Evolutionary conservation across 2,888 invertebrate genomes (phyloP).

Genomic region (Orthonevra nobilis): DNA sequence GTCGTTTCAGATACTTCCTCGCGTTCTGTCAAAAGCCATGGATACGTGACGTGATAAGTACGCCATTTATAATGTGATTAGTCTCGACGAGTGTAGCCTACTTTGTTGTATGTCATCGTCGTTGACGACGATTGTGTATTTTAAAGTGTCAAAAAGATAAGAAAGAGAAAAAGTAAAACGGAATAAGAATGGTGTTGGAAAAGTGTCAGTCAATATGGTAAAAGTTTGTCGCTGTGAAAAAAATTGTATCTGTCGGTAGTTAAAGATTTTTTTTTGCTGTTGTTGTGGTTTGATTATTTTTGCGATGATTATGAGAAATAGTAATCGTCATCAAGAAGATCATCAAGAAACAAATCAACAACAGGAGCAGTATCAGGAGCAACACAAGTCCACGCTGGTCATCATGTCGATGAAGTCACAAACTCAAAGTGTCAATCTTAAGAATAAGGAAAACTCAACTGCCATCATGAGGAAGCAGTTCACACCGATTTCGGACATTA

Average conservation of each 20-base stretch:
- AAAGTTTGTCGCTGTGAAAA: conserved; percentile 38
- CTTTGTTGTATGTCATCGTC: conserved; percentile 15
- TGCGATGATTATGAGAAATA: conserved; percentile 64
- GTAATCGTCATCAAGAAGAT: conserved; percentile 70
- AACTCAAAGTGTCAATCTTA: conserved; percentile 63
- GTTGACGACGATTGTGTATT: conserved; percentile 5
- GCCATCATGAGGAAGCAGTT: conserved; percentile 74
- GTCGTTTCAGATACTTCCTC: conserved; percentile 58
- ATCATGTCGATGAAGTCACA: conserved; percentile 68
- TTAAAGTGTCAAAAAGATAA: conserved; percentile 16
- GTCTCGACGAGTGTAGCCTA: conserved; percentile 31
- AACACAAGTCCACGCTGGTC: conserved; percentile 62
- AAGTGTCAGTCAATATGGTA: conserved; percentile 55
- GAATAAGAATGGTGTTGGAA: conserved; percentile 8
- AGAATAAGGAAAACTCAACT: conserved; percentile 61
- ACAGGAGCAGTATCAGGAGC: conserved; percentile 57
- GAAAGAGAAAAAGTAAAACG: background rate
- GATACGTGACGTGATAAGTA: conserved; percentile 46
- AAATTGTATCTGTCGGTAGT: conserved; percentile 52
- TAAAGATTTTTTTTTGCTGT: conserved; percentile 21
- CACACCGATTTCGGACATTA: conserved; percentile 75
- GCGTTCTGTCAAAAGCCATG: conserved; percentile 10
- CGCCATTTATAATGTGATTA: conserved; percentile 53
- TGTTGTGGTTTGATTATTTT: conserved; percentile 21
- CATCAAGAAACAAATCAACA: conserved; percentile 70